Evolutionary conservation across 2,888 invertebrate species (phyloP), one percentile per base, ranked within the genome.

Genomic region (Drosophila emarginata): DNA sequence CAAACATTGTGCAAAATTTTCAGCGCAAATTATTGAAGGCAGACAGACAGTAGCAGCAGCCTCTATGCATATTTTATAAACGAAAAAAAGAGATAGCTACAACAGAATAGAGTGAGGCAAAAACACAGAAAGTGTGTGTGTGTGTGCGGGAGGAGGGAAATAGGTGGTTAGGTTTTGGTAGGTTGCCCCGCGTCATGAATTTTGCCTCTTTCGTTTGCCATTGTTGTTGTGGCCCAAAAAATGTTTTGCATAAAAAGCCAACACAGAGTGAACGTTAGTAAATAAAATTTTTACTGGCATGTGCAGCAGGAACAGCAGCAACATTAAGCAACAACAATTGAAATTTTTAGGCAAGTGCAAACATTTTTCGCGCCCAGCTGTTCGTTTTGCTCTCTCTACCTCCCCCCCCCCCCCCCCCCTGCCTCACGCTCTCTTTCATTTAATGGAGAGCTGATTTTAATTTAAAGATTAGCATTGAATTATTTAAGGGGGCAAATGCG

Each of bases 381-480:
- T 56, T 45, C 18, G 45, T 45, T 45, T 9, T 18, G 6, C 18
- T 18, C 18, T 45, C 15, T 64, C 59, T 6, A n/a, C n/a, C n/a
- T n/a, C n/a, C n/a, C n/a, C n/a, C n/a, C 18, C 11, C 21, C 21
- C 15, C 62, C 59, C 7, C 18, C 12, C 21, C 21, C 15, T 64
- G 56, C 6, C 18, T 21, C 21, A 21, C 15, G 62, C 59, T 6
- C 37, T n/a, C n/a, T 37, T 54, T 66, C 72, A 71, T 79, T 69
- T 79, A 83, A 82, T 87, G 83, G 68, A 54, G 66, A 77, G 78
- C 73, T 73, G 87, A 89, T 89, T 87, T 80, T 85, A 87, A 88
- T 89, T 88, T 87, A 79, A 83, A 87, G 89, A 88, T 89, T 85
- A 89, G 78, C 81, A 53, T 76, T 80, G 78, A 86, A 88, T 86